Evolutionary conservation across 1,140 invertebrate species (phyloP).

Genomic region (Euura saliciscinereae): DNA sequence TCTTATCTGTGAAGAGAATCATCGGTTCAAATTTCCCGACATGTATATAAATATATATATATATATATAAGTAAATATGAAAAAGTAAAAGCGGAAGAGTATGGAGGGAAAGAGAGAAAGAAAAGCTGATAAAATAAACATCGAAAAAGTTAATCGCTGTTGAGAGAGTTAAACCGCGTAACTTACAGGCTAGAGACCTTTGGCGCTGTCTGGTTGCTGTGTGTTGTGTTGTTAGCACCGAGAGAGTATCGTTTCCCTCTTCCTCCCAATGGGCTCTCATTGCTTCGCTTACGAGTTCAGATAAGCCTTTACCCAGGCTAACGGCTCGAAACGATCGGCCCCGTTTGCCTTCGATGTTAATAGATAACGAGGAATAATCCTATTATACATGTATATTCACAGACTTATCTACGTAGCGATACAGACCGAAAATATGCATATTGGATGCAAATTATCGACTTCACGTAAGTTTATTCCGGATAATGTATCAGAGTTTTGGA

Average conservation of each 20-base stretch:
- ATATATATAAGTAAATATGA: too few species aligned
- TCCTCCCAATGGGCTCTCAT: neutral
- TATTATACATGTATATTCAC: too few species aligned
- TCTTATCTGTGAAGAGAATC: too few species aligned
- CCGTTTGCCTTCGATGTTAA: neutral
- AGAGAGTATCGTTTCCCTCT: neutral
- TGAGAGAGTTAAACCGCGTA: neutral
- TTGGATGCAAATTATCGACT: too few species aligned
- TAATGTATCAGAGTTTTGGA: too few species aligned
- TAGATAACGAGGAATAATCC: neutral
- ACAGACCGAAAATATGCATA: too few species aligned
- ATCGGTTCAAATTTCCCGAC: too few species aligned
- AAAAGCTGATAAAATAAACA: neutral
- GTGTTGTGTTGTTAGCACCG: neutral
- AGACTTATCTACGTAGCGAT: too few species aligned
- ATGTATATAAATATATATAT: too few species aligned
- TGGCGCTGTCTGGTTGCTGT: neutral
- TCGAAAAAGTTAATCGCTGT: constrained; percentile 4
- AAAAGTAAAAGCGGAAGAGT: neutral
- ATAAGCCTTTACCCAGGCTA: neutral
- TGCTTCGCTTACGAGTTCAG: neutral
- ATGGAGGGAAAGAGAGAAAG: neutral
- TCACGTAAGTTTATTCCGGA: too few species aligned
- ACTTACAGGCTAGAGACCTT: neutral
- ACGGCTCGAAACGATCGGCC: neutral